phyloP scores from a whole-genome alignment of 1,140 invertebrate genomes.

The Polypedilum vanderplanki region DNA sequence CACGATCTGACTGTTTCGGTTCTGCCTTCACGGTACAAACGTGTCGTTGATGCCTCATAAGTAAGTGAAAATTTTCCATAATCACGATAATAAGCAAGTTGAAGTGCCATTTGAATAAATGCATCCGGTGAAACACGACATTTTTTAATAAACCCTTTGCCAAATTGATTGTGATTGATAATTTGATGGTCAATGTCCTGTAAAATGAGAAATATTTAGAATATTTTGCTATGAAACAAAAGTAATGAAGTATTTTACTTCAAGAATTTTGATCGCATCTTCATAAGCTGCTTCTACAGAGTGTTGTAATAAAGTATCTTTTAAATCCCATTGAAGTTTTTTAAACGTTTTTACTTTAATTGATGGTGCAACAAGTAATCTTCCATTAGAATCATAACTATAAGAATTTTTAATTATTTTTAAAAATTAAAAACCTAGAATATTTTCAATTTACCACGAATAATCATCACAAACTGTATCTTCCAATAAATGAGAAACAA shows the following conservation, averaged over 20 bases:
- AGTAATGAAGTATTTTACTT: not conserved
- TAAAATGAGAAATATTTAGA: not conserved
- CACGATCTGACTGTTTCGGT: slow-evolving; percentile 8
- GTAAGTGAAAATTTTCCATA: not conserved
- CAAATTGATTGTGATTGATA: slow-evolving; percentile 57
- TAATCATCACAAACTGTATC: not conserved
- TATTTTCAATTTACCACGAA: not conserved
- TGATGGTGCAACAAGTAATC: not conserved
- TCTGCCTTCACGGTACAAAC: not conserved
- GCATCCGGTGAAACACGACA: slow-evolving; percentile 84
- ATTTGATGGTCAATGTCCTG: slow-evolving; percentile 21
- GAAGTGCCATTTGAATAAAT: slow-evolving; percentile 87
- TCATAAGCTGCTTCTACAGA: slow-evolving; percentile 31
- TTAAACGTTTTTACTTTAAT: not conserved
- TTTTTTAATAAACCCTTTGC: slow-evolving; percentile 89
- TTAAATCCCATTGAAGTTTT: not conserved
- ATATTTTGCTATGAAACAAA: too few relatives aligned
- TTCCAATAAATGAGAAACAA: not conserved
- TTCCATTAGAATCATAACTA: not conserved
- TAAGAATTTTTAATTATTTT: not conserved
- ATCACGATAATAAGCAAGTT: slow-evolving; percentile 71
- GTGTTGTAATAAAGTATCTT: slow-evolving; percentile 31
- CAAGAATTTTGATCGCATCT: not conserved
- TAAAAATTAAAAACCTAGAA: not conserved
- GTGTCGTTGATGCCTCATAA: not conserved